Base-by-base conservation (phyloP, 2,113 vertebrate genomes). In the Rhizomys pruinosus region DNA sequence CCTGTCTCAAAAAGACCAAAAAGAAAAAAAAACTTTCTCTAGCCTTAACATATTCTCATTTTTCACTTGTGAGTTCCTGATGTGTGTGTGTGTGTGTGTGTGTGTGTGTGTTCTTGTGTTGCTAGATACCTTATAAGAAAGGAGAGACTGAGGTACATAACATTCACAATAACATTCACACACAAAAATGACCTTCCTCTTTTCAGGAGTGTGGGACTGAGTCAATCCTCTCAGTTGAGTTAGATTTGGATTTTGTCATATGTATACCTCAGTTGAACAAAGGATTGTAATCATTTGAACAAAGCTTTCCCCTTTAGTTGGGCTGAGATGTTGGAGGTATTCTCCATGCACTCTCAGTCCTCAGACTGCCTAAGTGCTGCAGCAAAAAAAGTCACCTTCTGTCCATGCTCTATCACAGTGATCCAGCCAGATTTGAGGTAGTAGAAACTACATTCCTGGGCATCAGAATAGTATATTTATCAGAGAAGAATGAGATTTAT, bases 321-420 rank as follows among this genome's bases (percentile, higher is more conserved):
- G 6, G 2, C 5, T 23, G 1, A 27, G 5, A 61, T 34, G 42
- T 19, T 23, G 4, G 13, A 74, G 0, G 4, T 7, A 8, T 42
- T 47, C 29, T 4, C n/a, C 22, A 2, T 2, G 39, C 10, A 32
- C 73, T 25, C 25, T 85, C 27, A n/a, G 34, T 80, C 34, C 25
- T 85, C 27, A n/a, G 34, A 37, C 10, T 5, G 34, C 10, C 12
- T 5, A 39, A 6, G 19, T 34, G 1, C 4, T 19, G 20, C 32
- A 57, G 22, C 29, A 13, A 44, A 10, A 23, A 34, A 22, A 1
- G 4, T 5, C 7, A 39, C 6, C 27, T 34, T 39, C 29, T 84
- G n/a, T 25, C 72, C 55, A 71, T 25, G 11, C 16, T 2, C n/a
- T 16, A 15, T 9, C 16, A 17, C 69, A 20, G 74, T 61, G 39